These are phyloP conservation scores for Dendrocopos noguchii DNA, from an alignment of 2,113 vertebrate genomes.

Conservation along the genomic window DNA sequence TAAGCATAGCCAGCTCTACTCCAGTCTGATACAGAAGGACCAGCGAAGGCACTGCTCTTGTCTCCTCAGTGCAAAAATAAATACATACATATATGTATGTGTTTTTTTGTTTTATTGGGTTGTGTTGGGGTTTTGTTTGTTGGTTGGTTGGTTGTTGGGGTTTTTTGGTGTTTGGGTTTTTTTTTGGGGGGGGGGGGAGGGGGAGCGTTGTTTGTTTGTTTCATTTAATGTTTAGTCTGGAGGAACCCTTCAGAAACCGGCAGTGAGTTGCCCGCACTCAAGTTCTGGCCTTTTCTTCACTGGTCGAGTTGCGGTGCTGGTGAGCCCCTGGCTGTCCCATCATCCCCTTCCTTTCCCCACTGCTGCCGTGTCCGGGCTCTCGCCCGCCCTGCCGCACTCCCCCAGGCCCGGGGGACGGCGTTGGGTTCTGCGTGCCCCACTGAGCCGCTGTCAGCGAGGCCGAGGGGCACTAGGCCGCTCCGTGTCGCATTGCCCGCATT, in stretches of 20 bases:
- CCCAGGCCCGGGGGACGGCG: background rate
- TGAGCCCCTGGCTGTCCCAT: background rate
- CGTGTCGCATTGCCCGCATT: background rate
- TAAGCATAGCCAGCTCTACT: background rate
- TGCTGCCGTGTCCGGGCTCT: background rate
- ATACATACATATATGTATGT: background rate
- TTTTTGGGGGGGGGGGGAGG: too few relatives aligned
- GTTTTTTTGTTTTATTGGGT: background rate
- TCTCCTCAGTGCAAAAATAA: background rate
- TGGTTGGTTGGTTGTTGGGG: too few relatives aligned
- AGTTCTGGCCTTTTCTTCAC: background rate
- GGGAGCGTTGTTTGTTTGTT: background rate
- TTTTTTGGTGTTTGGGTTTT: too few relatives aligned
- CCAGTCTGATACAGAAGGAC: background rate
- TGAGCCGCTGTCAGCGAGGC: background rate
- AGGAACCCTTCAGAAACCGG: background rate
- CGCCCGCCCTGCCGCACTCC: background rate
- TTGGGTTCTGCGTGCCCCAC: background rate
- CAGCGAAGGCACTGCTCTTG: background rate
- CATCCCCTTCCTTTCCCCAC: background rate
- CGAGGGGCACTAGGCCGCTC: conserved; percentile 5
- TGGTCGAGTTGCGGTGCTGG: background rate
- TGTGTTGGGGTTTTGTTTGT: too few relatives aligned
- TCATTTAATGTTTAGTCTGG: background rate
- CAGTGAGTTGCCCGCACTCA: background rate